phyloP scores from a whole-genome alignment of 2,797 vertebrate species.

The Dendrocincla fuliginosa region DNA sequence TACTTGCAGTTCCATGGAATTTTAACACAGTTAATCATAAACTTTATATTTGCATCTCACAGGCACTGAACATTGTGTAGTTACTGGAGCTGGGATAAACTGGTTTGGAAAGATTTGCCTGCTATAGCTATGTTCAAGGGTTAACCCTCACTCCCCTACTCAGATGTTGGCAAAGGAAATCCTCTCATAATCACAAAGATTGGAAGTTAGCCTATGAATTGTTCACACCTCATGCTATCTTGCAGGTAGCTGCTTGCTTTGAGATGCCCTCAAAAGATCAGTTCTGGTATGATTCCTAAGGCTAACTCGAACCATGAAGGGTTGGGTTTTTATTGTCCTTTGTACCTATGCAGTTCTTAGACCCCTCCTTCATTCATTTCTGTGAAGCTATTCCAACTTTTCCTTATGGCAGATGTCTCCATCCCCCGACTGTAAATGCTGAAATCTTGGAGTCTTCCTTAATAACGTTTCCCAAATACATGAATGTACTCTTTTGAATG shows the following conservation, averaged over 20 bases:
- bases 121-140: background rate
- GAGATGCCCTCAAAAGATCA: background rate
- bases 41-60: constrained; percentile 64
- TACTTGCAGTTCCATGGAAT: constrained; percentile 71
- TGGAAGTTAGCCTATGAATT: background rate
- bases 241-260: constrained; percentile 40
- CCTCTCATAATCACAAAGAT: background rate
- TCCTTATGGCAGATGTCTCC: background rate
- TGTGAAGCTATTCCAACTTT: constrained; percentile 2
- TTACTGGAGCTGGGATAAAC: constrained; percentile 64
- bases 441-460: background rate
- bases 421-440: background rate
- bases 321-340: constrained; percentile 5
- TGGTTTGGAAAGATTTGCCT: constrained; percentile 53
- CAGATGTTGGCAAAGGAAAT: constrained; percentile 6
- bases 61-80: constrained; percentile 55
- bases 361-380: background rate
- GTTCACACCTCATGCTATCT: background rate
- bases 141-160: constrained; percentile 28
- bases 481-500: background rate
- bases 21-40: constrained; percentile 74
- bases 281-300: background rate
- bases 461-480: background rate
- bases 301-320: background rate
- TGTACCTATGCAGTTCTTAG: background rate